Percentiles rank a stretch among this genome's conserved stretches.
Evolutionary conservation across 2,113 vertebrate genomes (phyloP).

Genomic region (Mus pahari): DNA sequence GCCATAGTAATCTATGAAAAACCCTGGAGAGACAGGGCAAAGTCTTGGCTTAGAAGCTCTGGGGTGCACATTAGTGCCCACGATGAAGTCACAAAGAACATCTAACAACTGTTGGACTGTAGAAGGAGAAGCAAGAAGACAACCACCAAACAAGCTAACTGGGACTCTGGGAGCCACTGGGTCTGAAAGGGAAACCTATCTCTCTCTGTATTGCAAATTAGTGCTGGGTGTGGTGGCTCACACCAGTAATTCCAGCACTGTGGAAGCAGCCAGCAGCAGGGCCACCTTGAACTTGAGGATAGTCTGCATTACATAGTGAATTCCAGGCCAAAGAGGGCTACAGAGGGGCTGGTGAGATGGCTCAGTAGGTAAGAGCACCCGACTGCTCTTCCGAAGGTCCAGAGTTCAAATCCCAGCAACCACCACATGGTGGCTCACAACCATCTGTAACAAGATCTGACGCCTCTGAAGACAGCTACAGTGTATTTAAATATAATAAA

Average conservation of each 20-base stretch:
- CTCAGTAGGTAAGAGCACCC: no score
- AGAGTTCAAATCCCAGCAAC: no score
- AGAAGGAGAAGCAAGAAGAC: not conserved
- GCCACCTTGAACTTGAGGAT: not conserved
- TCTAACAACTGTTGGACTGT: not conserved
- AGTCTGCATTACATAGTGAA: not conserved
- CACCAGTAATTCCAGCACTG: not conserved
- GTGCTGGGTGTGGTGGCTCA: not conserved
- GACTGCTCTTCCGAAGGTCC: no score
- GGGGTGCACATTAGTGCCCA: not conserved
- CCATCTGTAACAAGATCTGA: no score
- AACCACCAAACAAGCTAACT: not conserved
- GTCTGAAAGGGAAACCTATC: not conserved
- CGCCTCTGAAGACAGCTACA: no score
- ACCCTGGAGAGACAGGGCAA: not conserved
- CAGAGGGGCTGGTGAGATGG: no score
- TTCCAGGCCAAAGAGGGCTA: not conserved
- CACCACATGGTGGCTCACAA: no score
- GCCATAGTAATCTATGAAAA: not conserved
- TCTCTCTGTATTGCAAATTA: conserved; percentile 41
- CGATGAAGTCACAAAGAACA: conserved; percentile 42
- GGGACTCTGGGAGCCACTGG: not conserved
- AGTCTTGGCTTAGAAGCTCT: conserved; percentile 13
- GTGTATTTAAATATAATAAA: no score
- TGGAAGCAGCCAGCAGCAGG: not conserved